Conservation (phyloP, 1,140 invertebrate species). For the Drosophila kurseongensis region DNA sequence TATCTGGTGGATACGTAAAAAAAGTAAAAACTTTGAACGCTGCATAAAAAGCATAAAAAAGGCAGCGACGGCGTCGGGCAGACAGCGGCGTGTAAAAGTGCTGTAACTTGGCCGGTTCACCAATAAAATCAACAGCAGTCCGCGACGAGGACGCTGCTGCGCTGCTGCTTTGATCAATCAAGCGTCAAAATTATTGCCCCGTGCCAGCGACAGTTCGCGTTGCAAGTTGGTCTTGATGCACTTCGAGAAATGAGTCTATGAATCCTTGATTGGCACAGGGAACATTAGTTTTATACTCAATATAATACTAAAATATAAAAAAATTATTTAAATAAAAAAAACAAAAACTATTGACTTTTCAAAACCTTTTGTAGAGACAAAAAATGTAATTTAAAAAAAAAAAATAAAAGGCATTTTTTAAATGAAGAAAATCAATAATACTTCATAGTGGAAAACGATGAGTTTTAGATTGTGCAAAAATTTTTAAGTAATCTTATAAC, state of each 20-base stretch:
- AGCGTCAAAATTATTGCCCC: slow-evolving; percentile 79
- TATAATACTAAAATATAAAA: no score
- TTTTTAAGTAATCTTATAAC: no score
- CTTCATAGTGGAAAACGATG: no score
- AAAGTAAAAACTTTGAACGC: slow-evolving; percentile 42
- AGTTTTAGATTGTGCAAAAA: no score
- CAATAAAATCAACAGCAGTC: slow-evolving; percentile 53
- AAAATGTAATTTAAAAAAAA: no score
- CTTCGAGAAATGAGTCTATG: neutral
- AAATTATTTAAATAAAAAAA: no score
- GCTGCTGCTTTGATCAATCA: slow-evolving; percentile 79
- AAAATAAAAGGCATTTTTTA: no score
- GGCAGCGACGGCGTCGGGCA: slow-evolving; percentile 8
- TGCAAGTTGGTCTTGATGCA: slow-evolving; percentile 25
- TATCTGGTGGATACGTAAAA: slow-evolving; percentile 48
- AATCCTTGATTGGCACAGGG: no score
- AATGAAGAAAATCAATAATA: no score
- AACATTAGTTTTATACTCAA: neutral
- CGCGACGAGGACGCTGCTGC: slow-evolving; percentile 15
- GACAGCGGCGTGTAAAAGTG: slow-evolving; percentile 62
- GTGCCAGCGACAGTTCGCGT: slow-evolving; percentile 49
- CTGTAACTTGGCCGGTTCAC: slow-evolving; percentile 52
- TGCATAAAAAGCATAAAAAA: slow-evolving; percentile 41
- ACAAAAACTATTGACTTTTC: no score
- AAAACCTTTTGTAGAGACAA: no score